Evolutionary conservation across 2,797 vertebrate species (phyloP).

Genomic region (Onychomys arenicola): DNA sequence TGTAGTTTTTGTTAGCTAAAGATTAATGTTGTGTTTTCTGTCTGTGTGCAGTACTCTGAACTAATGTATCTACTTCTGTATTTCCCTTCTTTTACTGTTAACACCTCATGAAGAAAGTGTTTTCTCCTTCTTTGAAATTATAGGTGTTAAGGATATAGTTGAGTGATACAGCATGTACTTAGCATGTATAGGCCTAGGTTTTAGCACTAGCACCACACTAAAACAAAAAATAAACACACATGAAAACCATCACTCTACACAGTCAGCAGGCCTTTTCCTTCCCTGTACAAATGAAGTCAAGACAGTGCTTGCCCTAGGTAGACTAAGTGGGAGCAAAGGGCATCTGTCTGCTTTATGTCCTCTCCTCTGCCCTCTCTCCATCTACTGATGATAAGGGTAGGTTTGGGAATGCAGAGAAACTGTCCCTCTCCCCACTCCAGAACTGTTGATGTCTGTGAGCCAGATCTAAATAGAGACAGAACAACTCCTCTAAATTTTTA

Average conservation of each 20-base stretch:
- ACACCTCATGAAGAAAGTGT: constrained; percentile 58
- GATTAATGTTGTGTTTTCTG: constrained; percentile 29
- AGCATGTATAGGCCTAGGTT: background rate
- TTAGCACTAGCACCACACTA: background rate
- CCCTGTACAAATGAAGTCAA: background rate
- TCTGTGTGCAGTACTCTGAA: constrained; percentile 47
- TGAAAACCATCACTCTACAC: background rate
- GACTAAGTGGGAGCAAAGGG: background rate
- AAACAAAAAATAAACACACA: too few relatives aligned
- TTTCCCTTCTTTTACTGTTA: constrained; percentile 41
- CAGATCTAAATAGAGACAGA: background rate
- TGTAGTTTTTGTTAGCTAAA: constrained; percentile 66
- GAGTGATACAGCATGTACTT: background rate
- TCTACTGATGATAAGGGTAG: background rate
- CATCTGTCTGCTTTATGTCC: background rate
- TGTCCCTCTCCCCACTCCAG: background rate
- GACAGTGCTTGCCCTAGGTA: background rate
- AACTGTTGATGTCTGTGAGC: background rate
- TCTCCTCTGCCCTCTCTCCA: background rate
- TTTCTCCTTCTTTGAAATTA: constrained; percentile 37
- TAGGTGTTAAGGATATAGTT: background rate
- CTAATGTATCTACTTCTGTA: constrained; percentile 73
- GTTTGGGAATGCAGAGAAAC: background rate
- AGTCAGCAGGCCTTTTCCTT: constrained; percentile 11
- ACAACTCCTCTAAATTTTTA: background rate